These are phyloP conservation scores for Crepidodera aurea DNA, from an alignment of 2,888 invertebrate genomes.

Conservation along the genomic window DNA sequence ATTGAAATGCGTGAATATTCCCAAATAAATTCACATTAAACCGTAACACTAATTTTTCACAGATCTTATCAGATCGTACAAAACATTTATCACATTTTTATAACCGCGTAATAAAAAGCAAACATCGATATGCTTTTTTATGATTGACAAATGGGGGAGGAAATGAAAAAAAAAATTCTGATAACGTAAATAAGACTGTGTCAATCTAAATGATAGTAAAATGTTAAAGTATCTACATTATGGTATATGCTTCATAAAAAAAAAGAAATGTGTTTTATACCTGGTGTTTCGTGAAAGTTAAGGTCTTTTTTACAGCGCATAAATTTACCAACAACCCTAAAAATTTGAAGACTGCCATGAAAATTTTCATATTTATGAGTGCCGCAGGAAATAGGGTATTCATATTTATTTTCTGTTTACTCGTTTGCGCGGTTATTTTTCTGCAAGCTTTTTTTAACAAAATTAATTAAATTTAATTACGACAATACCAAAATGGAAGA, in stretches of 20 bases:
- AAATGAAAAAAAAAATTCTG: conserved; percentile 10
- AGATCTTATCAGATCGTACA: not conserved
- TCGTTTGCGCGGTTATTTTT: too few relatives aligned
- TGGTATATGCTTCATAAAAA: not conserved
- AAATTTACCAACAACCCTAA: not conserved
- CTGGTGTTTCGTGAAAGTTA: not conserved
- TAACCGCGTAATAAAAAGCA: not conserved
- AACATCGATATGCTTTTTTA: conserved; percentile 12
- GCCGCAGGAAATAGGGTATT: not conserved
- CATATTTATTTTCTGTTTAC: not conserved
- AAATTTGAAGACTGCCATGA: not conserved
- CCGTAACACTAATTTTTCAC: not conserved
- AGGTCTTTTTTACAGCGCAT: not conserved
- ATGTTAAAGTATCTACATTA: conserved; percentile 15
- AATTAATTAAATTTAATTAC: too few relatives aligned
- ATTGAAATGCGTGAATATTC: not conserved
- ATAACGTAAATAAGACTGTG: conserved; percentile 13
- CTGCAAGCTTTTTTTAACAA: too few relatives aligned
- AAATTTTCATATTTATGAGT: not conserved
- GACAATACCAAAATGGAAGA: too few relatives aligned
- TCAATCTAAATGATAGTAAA: conserved; percentile 9
- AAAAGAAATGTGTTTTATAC: not conserved
- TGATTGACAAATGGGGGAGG: conserved; percentile 14
- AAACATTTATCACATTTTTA: not conserved
- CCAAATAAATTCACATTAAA: not conserved